Evolutionary conservation across 1,140 invertebrate species (phyloP).

Genomic region (Chironomus tepperi): DNA sequence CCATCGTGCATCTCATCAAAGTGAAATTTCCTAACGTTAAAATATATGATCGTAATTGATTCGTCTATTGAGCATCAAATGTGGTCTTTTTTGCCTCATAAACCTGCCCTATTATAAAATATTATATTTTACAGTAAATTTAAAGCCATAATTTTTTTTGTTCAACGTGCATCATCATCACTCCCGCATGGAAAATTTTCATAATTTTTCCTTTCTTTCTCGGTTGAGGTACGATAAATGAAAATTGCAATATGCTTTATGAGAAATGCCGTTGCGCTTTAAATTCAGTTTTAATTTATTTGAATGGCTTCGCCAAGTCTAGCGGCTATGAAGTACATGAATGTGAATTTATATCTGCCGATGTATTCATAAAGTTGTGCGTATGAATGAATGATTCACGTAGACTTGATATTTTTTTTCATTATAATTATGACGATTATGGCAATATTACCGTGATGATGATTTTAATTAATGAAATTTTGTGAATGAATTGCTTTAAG

Average conservation of each 20-base stretch:
- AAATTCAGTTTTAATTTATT: conserved; percentile 15
- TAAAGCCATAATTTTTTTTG: background rate
- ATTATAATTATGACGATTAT: too few species aligned
- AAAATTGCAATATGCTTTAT: conserved; percentile 10
- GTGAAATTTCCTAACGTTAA: too few species aligned
- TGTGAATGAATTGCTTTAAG: too few species aligned
- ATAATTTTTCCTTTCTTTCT: background rate
- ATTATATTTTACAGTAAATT: background rate
- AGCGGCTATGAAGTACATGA: background rate
- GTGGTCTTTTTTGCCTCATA: too few species aligned
- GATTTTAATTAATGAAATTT: too few species aligned
- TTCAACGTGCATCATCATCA: background rate
- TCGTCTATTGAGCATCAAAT: too few species aligned
- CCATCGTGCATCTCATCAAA: too few species aligned
- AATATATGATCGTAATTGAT: too few species aligned
- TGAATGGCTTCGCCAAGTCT: conserved; percentile 4
- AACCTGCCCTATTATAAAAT: background rate
- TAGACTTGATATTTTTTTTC: too few species aligned
- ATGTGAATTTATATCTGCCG: background rate
- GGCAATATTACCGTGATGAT: too few species aligned
- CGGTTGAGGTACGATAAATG: background rate
- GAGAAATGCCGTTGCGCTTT: background rate
- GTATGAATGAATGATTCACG: too few species aligned
- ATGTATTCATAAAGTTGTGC: too few species aligned
- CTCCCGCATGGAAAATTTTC: background rate